Evolutionary conservation across 30 jellyfish, hydroid and myxozoan species (phyloP).

Genomic region (Cassiopea andromeda): DNA sequence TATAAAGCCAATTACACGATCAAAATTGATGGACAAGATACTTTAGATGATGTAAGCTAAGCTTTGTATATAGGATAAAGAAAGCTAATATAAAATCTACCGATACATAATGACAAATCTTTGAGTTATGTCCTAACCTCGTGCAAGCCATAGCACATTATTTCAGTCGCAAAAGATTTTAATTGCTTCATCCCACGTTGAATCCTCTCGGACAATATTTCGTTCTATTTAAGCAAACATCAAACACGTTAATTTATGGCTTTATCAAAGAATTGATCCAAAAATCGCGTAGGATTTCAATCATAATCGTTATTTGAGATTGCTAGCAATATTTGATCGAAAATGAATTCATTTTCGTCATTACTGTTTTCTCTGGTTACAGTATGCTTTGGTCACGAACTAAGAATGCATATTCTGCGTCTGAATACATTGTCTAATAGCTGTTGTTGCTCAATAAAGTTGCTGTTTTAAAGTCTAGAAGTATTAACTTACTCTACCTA

Average conservation of each 20-base stretch:
- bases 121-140: neutral
- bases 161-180: neutral
- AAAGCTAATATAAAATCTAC: neutral
- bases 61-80: neutral
- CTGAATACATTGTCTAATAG: no score
- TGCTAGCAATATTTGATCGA: neutral
- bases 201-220: neutral
- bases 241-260: neutral
- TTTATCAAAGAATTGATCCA: neutral
- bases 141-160: neutral
- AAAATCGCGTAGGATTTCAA: neutral
- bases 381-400: neutral
- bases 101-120: neutral
- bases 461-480: no score
- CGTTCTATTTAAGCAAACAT: neutral
- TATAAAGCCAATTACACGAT: neutral
- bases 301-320: neutral
- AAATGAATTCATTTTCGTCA: neutral
- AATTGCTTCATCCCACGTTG: neutral
- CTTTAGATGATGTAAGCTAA: neutral
- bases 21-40: neutral
- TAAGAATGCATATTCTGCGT: no score
- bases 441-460: no score
- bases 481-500: no score
- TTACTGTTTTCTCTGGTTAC: neutral